These are phyloP conservation scores for Cryptoblepharus egeriae DNA, from an alignment of 2,797 vertebrate genomes.

Conservation along the genomic window DNA sequence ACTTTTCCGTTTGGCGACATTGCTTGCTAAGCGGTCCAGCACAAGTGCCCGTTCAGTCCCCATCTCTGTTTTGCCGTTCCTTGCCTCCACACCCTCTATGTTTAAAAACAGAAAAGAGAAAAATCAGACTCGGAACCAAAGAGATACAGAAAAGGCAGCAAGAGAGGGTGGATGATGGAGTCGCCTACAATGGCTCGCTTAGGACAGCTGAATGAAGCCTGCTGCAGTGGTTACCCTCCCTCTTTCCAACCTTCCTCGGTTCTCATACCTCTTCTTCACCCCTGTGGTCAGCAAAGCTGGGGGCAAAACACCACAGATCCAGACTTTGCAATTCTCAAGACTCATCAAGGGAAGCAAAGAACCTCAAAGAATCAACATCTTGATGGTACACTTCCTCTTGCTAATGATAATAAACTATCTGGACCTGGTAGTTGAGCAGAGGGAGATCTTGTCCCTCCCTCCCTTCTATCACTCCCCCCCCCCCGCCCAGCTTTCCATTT, in stretches of 20 bases:
- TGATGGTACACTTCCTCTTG: slow-evolving; percentile 73
- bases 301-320: slow-evolving; percentile 54
- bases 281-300: slow-evolving; percentile 78
- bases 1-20: slow-evolving; percentile 95
- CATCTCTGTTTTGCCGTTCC: slow-evolving; percentile 86
- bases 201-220: slow-evolving; percentile 62
- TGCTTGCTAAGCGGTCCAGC: slow-evolving; percentile 94
- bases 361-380: slow-evolving; percentile 56
- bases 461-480: slow-evolving; percentile 18
- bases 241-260: slow-evolving; percentile 63
- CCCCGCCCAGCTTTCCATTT: slow-evolving; percentile 66
- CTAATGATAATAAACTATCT: slow-evolving; percentile 67
- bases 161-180: slow-evolving; percentile 43
- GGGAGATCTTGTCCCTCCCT: slow-evolving; percentile 53
- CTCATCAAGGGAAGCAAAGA: slow-evolving; percentile 63
- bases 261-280: slow-evolving; percentile 37
- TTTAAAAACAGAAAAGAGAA: slow-evolving; percentile 63
- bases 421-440: slow-evolving; percentile 70
- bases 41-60: slow-evolving; percentile 90
- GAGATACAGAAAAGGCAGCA: slow-evolving; percentile 25
- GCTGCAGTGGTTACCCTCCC: slow-evolving; percentile 51
- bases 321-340: slow-evolving; percentile 62
- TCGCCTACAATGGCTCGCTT: slow-evolving; percentile 15
- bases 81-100: slow-evolving; percentile 81
- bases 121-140: slow-evolving; percentile 56